phyloP scores from a whole-genome alignment of 2,113 vertebrate genomes.

The Apodemus sylvaticus region DNA sequence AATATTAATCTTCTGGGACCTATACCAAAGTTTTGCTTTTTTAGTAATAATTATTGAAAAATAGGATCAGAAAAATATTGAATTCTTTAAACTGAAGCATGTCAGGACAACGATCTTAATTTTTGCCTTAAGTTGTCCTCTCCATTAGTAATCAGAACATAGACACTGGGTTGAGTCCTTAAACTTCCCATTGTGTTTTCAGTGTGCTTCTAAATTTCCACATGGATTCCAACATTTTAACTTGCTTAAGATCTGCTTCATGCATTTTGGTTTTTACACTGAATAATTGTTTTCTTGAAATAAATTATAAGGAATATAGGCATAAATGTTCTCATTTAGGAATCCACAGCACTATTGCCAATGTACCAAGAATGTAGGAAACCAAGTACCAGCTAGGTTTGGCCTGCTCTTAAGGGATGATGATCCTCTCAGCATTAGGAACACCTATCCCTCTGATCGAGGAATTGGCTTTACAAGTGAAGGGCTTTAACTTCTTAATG shows the following conservation, averaged over 20 bases:
- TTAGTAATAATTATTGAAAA: too few species aligned
- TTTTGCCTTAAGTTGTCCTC: neutral
- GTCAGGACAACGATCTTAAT: neutral
- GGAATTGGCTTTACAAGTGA: neutral
- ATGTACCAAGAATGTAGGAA: neutral
- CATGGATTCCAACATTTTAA: neutral
- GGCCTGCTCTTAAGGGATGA: neutral
- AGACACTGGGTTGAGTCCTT: neutral
- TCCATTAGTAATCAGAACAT: neutral
- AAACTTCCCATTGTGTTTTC: constrained; percentile 12
- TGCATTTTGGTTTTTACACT: constrained; percentile 9
- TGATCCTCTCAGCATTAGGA: neutral
- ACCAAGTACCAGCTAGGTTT: neutral
- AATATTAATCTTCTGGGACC: neutral
- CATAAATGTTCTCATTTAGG: neutral
- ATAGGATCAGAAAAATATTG: too few species aligned
- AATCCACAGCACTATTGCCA: neutral
- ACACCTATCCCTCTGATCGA: neutral
- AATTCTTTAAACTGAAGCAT: too few species aligned
- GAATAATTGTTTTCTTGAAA: constrained; percentile 25
- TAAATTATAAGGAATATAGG: neutral
- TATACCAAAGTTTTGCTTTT: neutral
- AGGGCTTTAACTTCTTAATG: neutral
- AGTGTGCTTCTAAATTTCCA: constrained; percentile 18
- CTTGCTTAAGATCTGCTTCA: constrained; percentile 6